phyloP scores from a whole-genome alignment of 1,140 invertebrate genomes.

The Thalassaphorura encarpata region DNA sequence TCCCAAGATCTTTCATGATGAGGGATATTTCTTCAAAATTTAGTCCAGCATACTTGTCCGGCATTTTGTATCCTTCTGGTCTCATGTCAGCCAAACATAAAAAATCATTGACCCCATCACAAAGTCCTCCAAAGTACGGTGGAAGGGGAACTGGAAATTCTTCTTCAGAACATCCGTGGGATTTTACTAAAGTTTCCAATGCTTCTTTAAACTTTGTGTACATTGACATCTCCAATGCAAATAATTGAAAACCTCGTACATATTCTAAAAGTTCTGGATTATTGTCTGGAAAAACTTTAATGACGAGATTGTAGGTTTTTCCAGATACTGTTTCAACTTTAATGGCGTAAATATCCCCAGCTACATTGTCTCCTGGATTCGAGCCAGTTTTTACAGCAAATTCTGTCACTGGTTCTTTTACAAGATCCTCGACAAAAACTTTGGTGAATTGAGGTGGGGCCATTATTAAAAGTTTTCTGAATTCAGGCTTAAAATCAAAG shows the following conservation, averaged over 20 bases:
- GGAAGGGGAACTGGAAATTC: no score
- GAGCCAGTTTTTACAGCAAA: conserved; percentile 4
- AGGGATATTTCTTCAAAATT: conserved; percentile 8
- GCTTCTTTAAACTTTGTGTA: not conserved
- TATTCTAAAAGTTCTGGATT: not conserved
- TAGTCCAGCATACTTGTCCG: conserved; percentile 15
- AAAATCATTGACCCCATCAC: conserved; percentile 23
- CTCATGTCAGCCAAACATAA: conserved; percentile 23
- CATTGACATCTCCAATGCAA: not conserved
- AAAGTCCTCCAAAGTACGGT: conserved; percentile 12
- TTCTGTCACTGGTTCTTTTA: not conserved
- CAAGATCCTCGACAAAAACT: not conserved
- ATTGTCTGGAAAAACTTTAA: conserved; percentile 8
- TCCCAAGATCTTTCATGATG: conserved; percentile 15
- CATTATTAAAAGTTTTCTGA: no score
- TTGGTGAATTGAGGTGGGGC: not conserved
- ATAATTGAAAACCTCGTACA: not conserved
- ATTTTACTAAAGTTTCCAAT: not conserved
- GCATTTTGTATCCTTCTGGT: conserved; percentile 21
- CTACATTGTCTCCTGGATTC: conserved; percentile 14
- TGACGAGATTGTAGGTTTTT: conserved; percentile 6
- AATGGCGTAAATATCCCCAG: conserved; percentile 9
- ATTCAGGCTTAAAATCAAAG: no score
- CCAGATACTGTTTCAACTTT: conserved; percentile 3
- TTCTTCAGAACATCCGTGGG: not conserved